Conservation (phyloP, 2,113 vertebrate genomes). For the Gasterosteus nipponicus region DNA sequence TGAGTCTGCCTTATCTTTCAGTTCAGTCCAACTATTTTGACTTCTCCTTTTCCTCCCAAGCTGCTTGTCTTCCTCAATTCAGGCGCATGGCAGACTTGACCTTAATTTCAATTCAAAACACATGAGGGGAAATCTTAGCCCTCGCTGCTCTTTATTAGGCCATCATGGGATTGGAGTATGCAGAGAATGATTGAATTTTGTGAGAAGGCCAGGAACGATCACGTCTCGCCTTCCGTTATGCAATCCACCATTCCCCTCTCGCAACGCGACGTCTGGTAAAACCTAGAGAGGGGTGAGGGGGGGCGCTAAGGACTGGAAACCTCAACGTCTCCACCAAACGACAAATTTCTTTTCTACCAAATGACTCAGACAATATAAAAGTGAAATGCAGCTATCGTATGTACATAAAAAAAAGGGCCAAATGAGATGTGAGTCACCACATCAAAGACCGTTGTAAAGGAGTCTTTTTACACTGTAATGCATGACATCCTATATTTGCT, state of each 20-base stretch:
- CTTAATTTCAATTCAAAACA: conserved; percentile 80
- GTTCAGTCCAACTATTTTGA: conserved; percentile 37
- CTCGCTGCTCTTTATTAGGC: conserved; percentile 75
- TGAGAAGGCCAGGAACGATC: conserved; percentile 76
- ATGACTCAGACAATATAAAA: conserved; percentile 71
- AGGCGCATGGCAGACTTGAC: conserved; percentile 69
- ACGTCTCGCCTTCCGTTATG: conserved; percentile 78
- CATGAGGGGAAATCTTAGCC: conserved; percentile 78
- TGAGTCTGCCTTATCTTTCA: conserved; percentile 25
- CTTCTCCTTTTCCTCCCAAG: conserved; percentile 43
- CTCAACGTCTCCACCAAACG: conserved; percentile 71
- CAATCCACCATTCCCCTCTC: conserved; percentile 76
- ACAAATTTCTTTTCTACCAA: conserved; percentile 68
- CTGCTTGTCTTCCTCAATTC: conserved; percentile 59
- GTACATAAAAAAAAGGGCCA: conserved; percentile 44
- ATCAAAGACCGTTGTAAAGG: conserved; percentile 69
- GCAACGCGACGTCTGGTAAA: conserved; percentile 76
- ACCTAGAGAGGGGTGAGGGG: conserved; percentile 37
- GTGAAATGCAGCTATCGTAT: conserved; percentile 46
- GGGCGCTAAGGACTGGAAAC: conserved; percentile 63
- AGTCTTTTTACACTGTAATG: conserved; percentile 71
- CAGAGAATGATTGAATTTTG: conserved; percentile 81
- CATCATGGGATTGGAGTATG: conserved; percentile 76
- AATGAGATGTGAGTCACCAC: conserved; percentile 65
- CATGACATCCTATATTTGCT: conserved; percentile 77